These are phyloP conservation scores for Blastobasis lacticolella DNA, from an alignment of 2,888 invertebrate species.

Conservation along the genomic window DNA sequence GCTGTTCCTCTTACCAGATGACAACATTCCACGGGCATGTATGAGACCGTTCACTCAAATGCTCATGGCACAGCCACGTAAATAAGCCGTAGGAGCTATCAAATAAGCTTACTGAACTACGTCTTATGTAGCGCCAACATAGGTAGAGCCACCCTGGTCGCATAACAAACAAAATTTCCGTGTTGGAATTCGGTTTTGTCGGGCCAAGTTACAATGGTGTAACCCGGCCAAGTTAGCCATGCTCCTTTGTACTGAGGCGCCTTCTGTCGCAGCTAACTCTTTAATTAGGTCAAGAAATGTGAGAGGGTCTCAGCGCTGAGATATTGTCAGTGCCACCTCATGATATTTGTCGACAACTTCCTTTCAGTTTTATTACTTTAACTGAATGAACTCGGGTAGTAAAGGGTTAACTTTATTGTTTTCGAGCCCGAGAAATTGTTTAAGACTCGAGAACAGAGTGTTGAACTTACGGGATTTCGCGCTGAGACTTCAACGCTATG, in stretches of 20 bases:
- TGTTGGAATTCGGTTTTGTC: no score
- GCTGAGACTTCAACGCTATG: neutral
- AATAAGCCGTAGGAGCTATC: no score
- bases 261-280: constrained; percentile 19
- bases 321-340: constrained; percentile 1
- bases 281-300: constrained; percentile 32
- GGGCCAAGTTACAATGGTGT: constrained; percentile 12
- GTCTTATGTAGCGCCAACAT: no score
- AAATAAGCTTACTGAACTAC: no score
- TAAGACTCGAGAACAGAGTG: neutral
- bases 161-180: no score
- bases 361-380: constrained; percentile 23
- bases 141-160: no score
- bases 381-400: constrained; percentile 21
- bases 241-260: constrained; percentile 17
- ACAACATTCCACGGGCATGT: no score
- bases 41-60: no score
- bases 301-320: constrained; percentile 7
- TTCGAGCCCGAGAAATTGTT: neutral
- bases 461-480: neutral
- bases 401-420: constrained; percentile 5
- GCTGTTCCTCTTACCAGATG: no score
- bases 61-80: no score
- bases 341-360: neutral
- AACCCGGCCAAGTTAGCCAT: constrained; percentile 18